Evolutionary conservation across 2,113 vertebrate genomes (phyloP), one percentile per base, ranked within the genome.

Genomic region (Pholis gunnellus): DNA sequence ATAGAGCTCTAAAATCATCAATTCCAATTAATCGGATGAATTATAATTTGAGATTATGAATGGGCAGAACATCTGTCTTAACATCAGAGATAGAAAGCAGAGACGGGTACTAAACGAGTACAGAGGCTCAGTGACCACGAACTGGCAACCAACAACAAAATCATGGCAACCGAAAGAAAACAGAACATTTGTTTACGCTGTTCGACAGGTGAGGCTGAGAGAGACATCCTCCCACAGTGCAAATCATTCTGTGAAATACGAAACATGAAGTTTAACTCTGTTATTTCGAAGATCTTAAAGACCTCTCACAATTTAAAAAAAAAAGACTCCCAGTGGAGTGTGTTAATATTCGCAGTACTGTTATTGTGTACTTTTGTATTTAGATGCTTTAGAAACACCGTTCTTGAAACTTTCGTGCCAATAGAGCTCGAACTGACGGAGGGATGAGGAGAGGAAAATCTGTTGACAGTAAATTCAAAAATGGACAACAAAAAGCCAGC

Each of bases 381-480:
- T 8, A 2, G 48, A 46, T 9, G 48, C 18, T 17, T 22, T 22
- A 1, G 18, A 20, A 50, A 50, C 18, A 50, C 22, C 22, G 44
- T 38, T 50, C 48, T 22, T 22, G 18, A 50, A 50, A 20, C 48
- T 1, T 11, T 25, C 22, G 9, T 56, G 52, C 20, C 54, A n/a
- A 4, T 56, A 14, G 6, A 29, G 56, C 56, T 6, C 6, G 27
- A 31, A 29, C 2, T 60, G 29, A 60, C 14, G 18, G 60, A 25
- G 18, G 52, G 67, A 54, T 7, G 20, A 0, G 29, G 44, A 15
- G 5, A 6, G 13, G 44, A 68, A 44, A 69, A 86, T 61, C 22
- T 59, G 29, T 40, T 77, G 59, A 72, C 69, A 61, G 70, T 75
- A 42, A 83, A 77, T 85, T 83, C 50, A 69, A 50, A 50, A 70